phyloP scores from a whole-genome alignment of 2,888 invertebrate genomes.

The Ormyrus pomaceus region DNA sequence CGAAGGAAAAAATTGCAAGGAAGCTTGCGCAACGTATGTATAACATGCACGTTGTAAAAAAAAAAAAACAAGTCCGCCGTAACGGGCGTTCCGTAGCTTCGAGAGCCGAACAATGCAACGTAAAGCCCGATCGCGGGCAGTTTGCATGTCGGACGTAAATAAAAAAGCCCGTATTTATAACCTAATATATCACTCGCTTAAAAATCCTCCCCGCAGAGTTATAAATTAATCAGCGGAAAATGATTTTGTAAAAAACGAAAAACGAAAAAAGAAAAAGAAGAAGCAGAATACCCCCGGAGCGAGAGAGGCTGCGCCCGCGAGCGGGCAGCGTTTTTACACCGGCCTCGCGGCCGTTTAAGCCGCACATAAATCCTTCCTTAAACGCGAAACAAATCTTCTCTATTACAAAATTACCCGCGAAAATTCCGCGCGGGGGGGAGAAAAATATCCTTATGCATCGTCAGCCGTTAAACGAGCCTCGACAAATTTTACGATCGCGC shows the following conservation, averaged over 20 bases:
- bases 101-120: constrained; percentile 29
- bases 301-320: not conserved
- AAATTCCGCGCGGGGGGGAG: constrained; percentile 41
- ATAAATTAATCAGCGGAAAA: constrained; percentile 47
- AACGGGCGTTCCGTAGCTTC: not conserved
- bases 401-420: constrained; percentile 50
- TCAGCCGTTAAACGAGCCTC: constrained; percentile 49
- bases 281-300: not conserved
- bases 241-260: constrained; percentile 32
- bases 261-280: not conserved
- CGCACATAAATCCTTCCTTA: constrained; percentile 47
- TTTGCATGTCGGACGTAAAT: constrained; percentile 30
- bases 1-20: no score
- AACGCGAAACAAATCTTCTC: constrained; percentile 49
- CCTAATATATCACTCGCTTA: constrained; percentile 40
- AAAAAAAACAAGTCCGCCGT: not conserved
- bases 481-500: constrained; percentile 53
- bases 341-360: constrained; percentile 27
- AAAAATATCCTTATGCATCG: constrained; percentile 46
- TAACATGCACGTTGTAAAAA: not conserved
- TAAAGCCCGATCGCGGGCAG: constrained; percentile 18
- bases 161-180: constrained; percentile 46
- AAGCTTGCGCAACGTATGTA: no score
- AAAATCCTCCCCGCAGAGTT: constrained; percentile 19
- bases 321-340: constrained; percentile 18